phyloP scores from a whole-genome alignment of 2,797 vertebrate genomes.

The Lepilemur ruficaudatus region DNA sequence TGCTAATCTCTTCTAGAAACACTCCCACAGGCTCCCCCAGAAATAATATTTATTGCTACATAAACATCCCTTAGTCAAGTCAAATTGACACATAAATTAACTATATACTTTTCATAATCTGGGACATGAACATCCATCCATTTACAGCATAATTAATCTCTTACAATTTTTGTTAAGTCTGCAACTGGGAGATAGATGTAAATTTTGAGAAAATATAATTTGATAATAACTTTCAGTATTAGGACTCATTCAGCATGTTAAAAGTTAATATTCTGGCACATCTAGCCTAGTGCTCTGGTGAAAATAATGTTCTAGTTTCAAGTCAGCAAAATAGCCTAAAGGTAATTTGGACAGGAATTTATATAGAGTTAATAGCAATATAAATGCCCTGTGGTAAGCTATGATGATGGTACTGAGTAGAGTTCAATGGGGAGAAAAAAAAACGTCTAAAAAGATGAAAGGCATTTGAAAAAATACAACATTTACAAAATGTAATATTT shows the following conservation, averaged over 20 bases:
- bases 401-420: neutral
- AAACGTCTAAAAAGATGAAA: neutral
- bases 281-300: constrained; percentile 49
- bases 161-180: constrained; percentile 52
- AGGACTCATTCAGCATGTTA: constrained; percentile 52
- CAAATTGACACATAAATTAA: neutral
- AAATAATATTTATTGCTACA: neutral
- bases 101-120: neutral
- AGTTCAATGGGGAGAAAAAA: neutral
- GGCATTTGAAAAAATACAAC: constrained; percentile 2
- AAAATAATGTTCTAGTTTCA: constrained; percentile 72
- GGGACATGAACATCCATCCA: neutral
- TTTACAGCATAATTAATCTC: constrained; percentile 38
- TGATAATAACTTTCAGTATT: constrained; percentile 52
- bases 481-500: constrained; percentile 29
- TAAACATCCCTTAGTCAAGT: neutral
- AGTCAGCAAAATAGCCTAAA: constrained; percentile 52
- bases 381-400: neutral
- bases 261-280: constrained; percentile 67
- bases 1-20: neutral
- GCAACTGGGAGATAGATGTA: neutral
- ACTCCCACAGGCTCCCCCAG: neutral
- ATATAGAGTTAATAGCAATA: constrained; percentile 46
- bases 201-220: constrained; percentile 65
- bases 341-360: constrained; percentile 32